Evolutionary conservation across 2,888 invertebrate genomes (phyloP).

Genomic region (Salticus scenicus): DNA sequence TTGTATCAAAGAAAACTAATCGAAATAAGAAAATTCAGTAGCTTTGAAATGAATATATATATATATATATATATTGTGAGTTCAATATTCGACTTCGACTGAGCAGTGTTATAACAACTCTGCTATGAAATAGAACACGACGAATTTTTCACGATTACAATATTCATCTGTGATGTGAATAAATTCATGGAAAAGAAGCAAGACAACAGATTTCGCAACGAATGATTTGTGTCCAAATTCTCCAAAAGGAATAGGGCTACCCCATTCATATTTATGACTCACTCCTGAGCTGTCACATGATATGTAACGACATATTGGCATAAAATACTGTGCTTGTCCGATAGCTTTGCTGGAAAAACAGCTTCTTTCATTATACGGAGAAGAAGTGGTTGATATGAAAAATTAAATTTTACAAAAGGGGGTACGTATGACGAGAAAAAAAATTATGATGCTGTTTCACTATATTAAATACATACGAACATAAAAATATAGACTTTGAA

Average conservation of each 20-base stretch:
- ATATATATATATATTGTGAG: no score
- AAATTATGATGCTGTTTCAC: no score
- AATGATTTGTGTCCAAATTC: neutral
- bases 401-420: no score
- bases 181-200: neutral
- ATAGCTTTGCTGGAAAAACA: neutral
- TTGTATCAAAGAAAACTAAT: no score
- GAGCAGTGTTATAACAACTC: no score
- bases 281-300: slow-evolving; percentile 3
- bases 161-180: slow-evolving; percentile 12
- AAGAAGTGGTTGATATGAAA: neutral
- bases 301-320: slow-evolving; percentile 9
- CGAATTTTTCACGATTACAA: slow-evolving; percentile 9
- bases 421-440: no score
- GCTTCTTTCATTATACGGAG: neutral
- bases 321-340: neutral
- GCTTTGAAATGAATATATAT: no score
- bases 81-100: no score
- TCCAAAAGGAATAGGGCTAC: neutral
- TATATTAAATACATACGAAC: no score
- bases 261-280: slow-evolving; percentile 16
- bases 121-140: no score
- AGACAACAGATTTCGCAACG: neutral
- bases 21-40: no score
- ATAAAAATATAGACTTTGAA: no score